Conservation (phyloP, 2,797 vertebrate species). For the Leptodon cayanensis region DNA sequence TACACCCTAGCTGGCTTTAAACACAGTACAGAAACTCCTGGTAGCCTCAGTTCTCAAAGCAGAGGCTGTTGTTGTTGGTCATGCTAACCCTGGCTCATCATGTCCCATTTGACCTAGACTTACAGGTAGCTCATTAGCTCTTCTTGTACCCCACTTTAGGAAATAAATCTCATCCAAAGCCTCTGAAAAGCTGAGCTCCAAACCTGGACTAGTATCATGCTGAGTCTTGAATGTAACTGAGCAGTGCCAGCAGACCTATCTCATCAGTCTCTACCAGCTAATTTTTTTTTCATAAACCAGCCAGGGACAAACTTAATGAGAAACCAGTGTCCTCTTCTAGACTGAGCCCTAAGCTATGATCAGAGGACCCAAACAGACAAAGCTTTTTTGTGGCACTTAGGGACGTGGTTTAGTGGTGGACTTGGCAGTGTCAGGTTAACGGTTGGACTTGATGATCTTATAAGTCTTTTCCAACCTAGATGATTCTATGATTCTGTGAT, state of each 20-base stretch:
- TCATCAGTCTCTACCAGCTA: neutral
- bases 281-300: neutral
- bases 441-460: neutral
- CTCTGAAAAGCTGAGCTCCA: neutral
- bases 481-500: neutral
- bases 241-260: neutral
- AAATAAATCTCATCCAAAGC: neutral
- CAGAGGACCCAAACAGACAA: neutral
- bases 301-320: neutral
- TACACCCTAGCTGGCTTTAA: neutral
- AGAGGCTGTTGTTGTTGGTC: neutral
- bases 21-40: neutral
- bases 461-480: neutral
- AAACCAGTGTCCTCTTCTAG: neutral
- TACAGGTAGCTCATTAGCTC: neutral
- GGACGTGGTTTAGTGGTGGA: neutral
- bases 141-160: neutral
- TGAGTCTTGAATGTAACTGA: neutral
- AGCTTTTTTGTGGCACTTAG: neutral
- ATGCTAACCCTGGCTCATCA: neutral
- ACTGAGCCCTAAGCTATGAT: neutral
- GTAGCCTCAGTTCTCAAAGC: neutral
- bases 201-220: neutral
- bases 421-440: neutral
- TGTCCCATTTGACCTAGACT: neutral